Percentiles rank a stretch among this genome's conserved stretches.
These are phyloP conservation scores for Caenorhabditis panamensis DNA, from an alignment of 2,888 invertebrate species.

Conservation along the genomic window DNA sequence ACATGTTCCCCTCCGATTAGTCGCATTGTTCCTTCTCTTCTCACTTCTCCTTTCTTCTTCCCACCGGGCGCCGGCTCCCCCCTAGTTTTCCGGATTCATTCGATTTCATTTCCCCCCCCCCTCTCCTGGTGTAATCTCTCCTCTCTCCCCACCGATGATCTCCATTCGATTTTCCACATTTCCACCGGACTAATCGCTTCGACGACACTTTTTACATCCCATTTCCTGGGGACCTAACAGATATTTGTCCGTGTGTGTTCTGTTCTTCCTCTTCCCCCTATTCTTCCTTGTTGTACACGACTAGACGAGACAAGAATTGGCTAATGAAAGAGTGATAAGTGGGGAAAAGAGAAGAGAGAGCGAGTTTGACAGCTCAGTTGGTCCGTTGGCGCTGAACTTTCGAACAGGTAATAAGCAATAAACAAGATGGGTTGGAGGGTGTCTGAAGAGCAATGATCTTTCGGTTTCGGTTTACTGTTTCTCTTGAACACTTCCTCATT, in stretches of 20 bases:
- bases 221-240: neutral
- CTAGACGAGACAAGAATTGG: conserved; percentile 26
- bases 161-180: neutral
- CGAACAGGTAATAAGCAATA: neutral
- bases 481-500: too few relatives aligned
- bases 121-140: conserved; percentile 38
- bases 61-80: conserved; percentile 33
- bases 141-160: conserved; percentile 1
- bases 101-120: conserved; percentile 38
- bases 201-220: conserved; percentile 26
- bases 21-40: conserved; percentile 34
- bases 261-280: neutral
- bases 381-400: neutral
- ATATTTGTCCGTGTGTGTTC: conserved; percentile 17
- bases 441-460: too few relatives aligned
- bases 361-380: neutral
- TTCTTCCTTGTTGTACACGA: conserved; percentile 26
- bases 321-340: conserved; percentile 36
- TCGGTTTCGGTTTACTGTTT: too few relatives aligned
- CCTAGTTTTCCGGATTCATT: conserved; percentile 26
- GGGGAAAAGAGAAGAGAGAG: too few relatives aligned
- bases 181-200: conserved; percentile 11
- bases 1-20: conserved; percentile 48
- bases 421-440: too few relatives aligned
- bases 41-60: conserved; percentile 1